Evolutionary conservation across 2,797 vertebrate species (phyloP), one percentile per base, ranked within the genome.

Genomic region (Gallinago nigripennis): DNA sequence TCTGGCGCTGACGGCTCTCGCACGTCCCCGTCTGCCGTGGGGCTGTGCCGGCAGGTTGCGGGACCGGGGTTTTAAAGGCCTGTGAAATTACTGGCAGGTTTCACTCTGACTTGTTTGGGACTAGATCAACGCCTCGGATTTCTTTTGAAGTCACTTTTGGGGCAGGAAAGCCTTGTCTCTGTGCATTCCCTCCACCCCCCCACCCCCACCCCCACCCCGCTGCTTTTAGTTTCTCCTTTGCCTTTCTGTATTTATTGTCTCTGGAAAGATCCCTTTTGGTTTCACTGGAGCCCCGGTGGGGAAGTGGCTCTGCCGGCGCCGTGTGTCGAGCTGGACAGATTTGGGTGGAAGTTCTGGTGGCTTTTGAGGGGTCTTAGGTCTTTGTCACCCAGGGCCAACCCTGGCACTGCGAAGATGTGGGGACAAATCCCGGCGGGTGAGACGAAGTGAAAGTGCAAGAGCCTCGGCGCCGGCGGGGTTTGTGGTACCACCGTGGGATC

Each of bases 391-490:
- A 19, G 72, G 66, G 53, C 25, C 37, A 11, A 8, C 1, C 11
- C 21, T 4, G 72, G 5, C n/a, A 1, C 60, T 0, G 19, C 0
- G 1, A 46, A 71, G 48, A 16, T 14, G 2, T 12, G 1, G 0
- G 77, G 79, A 86, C 80, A 91, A 95, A 96, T 88, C 96, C 90
- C 87, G 28, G 91, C 9, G 11, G 19, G 76, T 35, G 77, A 78
- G 79, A 91, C 16, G 19, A 94, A 96, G 94, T 0, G 89, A 96
- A 96, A 96, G 95, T 53, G 82, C 91, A 58, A 89, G 78, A 45
- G 37, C 69, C 69, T 63, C 2, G 0, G 45, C 0, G 2, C 73
- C 16, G 30, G 7, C 1, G 18, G 50, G 61, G 90, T 87, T 95
- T 91, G 92, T 31, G 92, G 82, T 85, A 33, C 90, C 5, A 69